A percentile compares a stretch with the other conserved stretches of the same genome.
Evolutionary conservation across 2,888 invertebrate species (phyloP).

Genomic region (Pomacea canaliculata): DNA sequence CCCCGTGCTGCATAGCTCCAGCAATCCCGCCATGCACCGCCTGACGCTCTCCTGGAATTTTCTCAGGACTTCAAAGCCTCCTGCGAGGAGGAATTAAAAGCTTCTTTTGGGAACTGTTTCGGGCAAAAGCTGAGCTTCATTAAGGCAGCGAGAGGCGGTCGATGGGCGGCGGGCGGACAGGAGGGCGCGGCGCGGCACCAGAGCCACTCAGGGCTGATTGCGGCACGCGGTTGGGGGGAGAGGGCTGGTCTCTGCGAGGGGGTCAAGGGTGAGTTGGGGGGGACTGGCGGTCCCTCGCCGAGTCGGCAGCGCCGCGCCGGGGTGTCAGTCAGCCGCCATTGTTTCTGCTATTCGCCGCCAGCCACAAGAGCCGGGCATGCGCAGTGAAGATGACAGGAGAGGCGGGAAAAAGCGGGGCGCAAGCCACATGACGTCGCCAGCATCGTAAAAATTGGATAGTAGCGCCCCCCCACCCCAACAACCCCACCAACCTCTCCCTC

Average conservation of each 20-base stretch:
- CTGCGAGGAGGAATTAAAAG: slow-evolving; percentile 33
- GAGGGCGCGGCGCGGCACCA: background rate
- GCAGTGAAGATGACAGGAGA: background rate
- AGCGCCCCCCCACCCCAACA: no score
- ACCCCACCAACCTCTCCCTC: no score
- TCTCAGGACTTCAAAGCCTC: slow-evolving; percentile 33
- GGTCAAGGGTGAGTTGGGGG: background rate
- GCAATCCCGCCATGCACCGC: background rate
- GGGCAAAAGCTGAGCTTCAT: slow-evolving; percentile 24
- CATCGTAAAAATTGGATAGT: slow-evolving; percentile 5
- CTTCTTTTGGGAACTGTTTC: slow-evolving; percentile 24
- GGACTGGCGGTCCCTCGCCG: background rate
- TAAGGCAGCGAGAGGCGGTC: background rate
- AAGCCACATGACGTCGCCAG: slow-evolving; percentile 15
- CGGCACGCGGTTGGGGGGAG: background rate
- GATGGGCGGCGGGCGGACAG: background rate
- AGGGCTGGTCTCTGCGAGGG: slow-evolving; percentile 3
- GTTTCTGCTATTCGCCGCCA: slow-evolving; percentile 12
- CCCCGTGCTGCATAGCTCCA: background rate
- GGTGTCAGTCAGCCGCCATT: slow-evolving; percentile 19
- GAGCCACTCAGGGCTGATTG: slow-evolving; percentile 19
- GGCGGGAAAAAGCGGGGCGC: background rate
- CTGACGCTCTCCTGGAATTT: slow-evolving; percentile 25
- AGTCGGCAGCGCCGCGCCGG: background rate
- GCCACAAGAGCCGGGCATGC: background rate